phyloP scores from a whole-genome alignment of 2,113 vertebrate species.

The Pyxicephalus adspersus region DNA sequence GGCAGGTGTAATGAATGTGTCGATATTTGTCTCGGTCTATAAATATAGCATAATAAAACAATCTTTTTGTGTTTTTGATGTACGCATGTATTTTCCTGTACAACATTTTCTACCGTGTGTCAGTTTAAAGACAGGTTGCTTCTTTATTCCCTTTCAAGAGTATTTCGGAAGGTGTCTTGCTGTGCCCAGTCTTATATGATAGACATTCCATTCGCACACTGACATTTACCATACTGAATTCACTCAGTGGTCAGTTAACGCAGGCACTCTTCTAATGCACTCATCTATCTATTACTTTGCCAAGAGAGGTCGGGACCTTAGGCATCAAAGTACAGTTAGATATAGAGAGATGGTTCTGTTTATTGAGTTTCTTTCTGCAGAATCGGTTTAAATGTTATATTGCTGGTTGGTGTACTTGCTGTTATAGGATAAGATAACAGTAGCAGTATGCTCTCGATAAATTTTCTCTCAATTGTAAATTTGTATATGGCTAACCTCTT shows the following conservation, averaged over 20 bases:
- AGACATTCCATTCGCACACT: neutral
- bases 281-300: neutral
- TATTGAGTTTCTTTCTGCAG: too few species aligned
- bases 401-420: too few species aligned
- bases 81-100: conserved; percentile 33
- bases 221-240: too few species aligned
- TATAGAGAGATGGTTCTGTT: too few species aligned
- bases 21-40: neutral
- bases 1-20: too few species aligned
- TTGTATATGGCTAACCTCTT: too few species aligned
- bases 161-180: conserved; percentile 25
- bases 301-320: neutral
- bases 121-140: neutral
- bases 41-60: conserved; percentile 34
- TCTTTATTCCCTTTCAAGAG: conserved; percentile 27
- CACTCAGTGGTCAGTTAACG: neutral
- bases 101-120: conserved; percentile 19
- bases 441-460: too few species aligned
- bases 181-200: conserved; percentile 9
- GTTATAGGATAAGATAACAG: too few species aligned
- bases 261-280: neutral
- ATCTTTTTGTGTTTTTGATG: conserved; percentile 24
- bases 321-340: neutral
- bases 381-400: too few species aligned
- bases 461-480: too few species aligned